Evolutionary conservation across 1,140 invertebrate species (phyloP), one percentile per base, ranked within the genome.

Genomic region (Ceratoteleas bidentatus): DNA sequence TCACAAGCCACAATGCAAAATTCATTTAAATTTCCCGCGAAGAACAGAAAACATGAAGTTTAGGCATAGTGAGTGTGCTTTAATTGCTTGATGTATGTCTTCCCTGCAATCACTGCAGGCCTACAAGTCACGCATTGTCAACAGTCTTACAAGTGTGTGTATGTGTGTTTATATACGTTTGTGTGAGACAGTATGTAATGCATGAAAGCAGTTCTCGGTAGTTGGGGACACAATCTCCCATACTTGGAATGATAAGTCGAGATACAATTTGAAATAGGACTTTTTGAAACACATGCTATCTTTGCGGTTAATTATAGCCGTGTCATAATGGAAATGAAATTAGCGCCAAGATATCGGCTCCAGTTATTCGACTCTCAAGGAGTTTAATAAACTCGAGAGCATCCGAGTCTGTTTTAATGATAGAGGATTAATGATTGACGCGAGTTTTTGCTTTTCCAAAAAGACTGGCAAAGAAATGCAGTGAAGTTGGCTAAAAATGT

Each of bases 41-140:
- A n/a, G n/a, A n/a, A n/a, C n/a, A n/a, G n/a, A n/a, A n/a, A n/a
- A n/a, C n/a, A n/a, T n/a, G n/a, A n/a, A 24, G 24, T 24, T 24
- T 24, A 53, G 9, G 52, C 14, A 45, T 32, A 24, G 62, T 24
- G 36, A 45, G 58, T 58, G 58, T 69, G 65, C 52, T 78, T 78
- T 78, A 78, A 70, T 78, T 70, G 34, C 40, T 52, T 78, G 75
- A 78, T 78, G 70, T 70, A 70, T 78, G 65, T 77, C 74, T 77
- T 75, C 62, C 56, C 73, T 68, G 38, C 73, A 76, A 76, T 76
- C 73, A 68, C 57, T 56, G 32, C 74, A 65, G 54, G 74, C 58
- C 34, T 58, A 70, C 75, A 64, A 69, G 75, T 78, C 74, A 70
- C 58, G 75, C 75, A 78, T 70, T 70, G 52, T 70, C 66, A 70